A percentile compares a stretch with the other conserved stretches of the same genome.
These are phyloP conservation scores for Pseudococcus jackbeardsleyi DNA, from an alignment of 2,888 invertebrate genomes.

Conservation along the genomic window DNA sequence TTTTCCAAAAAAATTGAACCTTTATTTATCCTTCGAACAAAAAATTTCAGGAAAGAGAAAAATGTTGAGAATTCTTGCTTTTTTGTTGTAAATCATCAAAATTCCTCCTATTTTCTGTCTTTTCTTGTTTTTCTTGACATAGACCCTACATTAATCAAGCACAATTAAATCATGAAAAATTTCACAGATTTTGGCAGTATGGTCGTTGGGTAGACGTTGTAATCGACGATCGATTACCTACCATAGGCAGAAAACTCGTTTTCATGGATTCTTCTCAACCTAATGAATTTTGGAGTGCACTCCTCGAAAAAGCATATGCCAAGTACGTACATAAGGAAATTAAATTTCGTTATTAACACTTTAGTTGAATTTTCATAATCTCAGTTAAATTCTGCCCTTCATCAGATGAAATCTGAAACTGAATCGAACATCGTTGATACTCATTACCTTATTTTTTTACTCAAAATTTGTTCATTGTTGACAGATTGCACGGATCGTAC, in stretches of 20 bases:
- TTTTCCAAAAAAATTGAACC: no score
- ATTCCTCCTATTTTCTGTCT: no score
- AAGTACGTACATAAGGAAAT: slow-evolving; percentile 75
- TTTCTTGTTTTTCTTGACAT: no score
- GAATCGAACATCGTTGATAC: background rate
- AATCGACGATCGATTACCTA: slow-evolving; percentile 92
- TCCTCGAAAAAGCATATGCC: slow-evolving; percentile 95
- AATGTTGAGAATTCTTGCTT: no score
- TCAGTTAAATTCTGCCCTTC: background rate
- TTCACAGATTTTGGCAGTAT: slow-evolving; percentile 90
- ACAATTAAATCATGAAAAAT: slow-evolving; percentile 30
- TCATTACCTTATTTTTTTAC: background rate
- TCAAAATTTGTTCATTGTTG: slow-evolving; percentile 66
- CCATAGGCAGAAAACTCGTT: slow-evolving; percentile 84
- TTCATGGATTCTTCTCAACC: slow-evolving; percentile 89
- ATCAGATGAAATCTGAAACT: background rate
- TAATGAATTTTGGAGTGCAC: slow-evolving; percentile 96
- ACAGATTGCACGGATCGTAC: slow-evolving; percentile 93
- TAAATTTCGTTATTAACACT: no score
- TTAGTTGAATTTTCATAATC: background rate
- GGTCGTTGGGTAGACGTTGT: slow-evolving; percentile 94
- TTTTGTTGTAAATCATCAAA: no score
- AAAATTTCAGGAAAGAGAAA: no score
- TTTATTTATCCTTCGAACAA: no score
- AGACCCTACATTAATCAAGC: no score